Base-by-base conservation (phyloP, 2,113 vertebrate genomes). In the Dicentrarchus labrax region DNA sequence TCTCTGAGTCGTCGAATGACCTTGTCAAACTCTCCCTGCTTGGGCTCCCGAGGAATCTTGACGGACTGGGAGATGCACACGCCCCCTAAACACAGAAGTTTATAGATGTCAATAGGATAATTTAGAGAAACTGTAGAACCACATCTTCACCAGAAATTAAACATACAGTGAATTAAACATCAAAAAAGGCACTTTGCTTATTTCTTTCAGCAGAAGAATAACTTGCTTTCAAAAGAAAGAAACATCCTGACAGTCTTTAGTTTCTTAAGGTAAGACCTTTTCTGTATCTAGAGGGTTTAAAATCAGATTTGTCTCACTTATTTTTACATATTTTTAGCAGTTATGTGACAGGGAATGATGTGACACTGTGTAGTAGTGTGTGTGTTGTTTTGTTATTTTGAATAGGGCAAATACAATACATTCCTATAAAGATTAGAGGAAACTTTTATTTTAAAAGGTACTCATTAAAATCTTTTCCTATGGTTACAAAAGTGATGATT, bases 31-130 rank as follows among this genome's bases (percentile, higher is more conserved):
- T 99, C 98, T 90, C 96, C 97, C 81, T 94, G 94, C 91, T 96
- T 98, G 41, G 98, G 97, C 81, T 99, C 98, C 56, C 98, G 95
- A 48, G 98, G 98, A 78, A 99, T 99, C 96, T 99, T 99, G 89
- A 99, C 96, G 1, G 98, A 98, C 85, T 99, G 98, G 87, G 98
- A 98, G 94, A 99, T 98, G 85, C 98, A 99, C 89, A 99, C 97
- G 81, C 97, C 96, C 82, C 98, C 98, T 99, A 90, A 83, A 85
- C 70, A 85, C 60, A 91, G 66, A 82, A 45, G 73, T 71, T 62
- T 43, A 64, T 1, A 84, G 9, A 80, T 11, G 0, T 62, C 21
- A 78, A 9, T 13, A 7, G 76, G n/a, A 21, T 51, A 2, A 75
- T 59, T 21, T 9, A 17, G 5, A 64, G 21, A 38, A 80, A 78